Conservation (phyloP, 1,140 invertebrate species). For the Rhynchophorus ferrugineus region DNA sequence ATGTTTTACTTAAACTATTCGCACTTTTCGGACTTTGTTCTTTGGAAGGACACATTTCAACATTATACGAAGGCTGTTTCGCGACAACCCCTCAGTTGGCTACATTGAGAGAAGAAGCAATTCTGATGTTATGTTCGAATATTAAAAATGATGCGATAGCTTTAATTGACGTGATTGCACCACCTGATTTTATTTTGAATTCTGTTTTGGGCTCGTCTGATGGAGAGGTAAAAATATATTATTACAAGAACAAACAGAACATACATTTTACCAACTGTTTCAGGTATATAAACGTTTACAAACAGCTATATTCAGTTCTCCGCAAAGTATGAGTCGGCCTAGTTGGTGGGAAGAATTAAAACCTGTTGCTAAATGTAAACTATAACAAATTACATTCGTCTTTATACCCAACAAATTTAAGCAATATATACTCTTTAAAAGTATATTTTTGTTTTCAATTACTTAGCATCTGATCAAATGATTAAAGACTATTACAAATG, state of each 20-base stretch:
- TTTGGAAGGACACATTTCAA: constrained; percentile 64
- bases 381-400: no score
- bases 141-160: constrained; percentile 65
- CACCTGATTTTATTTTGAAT: constrained; percentile 78
- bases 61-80: constrained; percentile 69
- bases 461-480: no score
- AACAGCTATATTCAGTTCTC: constrained; percentile 46
- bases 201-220: constrained; percentile 72
- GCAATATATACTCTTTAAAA: no score
- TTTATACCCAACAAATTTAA: no score
- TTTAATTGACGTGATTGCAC: constrained; percentile 75
- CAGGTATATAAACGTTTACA: constrained; percentile 56
- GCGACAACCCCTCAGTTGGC: constrained; percentile 44
- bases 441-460: no score
- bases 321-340: constrained; percentile 47
- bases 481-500: no score
- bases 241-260: no score
- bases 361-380: no score
- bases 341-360: constrained; percentile 56
- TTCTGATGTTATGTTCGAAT: constrained; percentile 53
- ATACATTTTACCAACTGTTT: constrained; percentile 34
- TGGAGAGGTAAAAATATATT: constrained; percentile 65
- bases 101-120: constrained; percentile 46
- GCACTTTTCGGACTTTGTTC: constrained; percentile 63
- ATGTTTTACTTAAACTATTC: constrained; percentile 58